These are phyloP conservation scores for Crotalus tigris DNA, from an alignment of 2,113 vertebrate genomes.

Conservation along the genomic window DNA sequence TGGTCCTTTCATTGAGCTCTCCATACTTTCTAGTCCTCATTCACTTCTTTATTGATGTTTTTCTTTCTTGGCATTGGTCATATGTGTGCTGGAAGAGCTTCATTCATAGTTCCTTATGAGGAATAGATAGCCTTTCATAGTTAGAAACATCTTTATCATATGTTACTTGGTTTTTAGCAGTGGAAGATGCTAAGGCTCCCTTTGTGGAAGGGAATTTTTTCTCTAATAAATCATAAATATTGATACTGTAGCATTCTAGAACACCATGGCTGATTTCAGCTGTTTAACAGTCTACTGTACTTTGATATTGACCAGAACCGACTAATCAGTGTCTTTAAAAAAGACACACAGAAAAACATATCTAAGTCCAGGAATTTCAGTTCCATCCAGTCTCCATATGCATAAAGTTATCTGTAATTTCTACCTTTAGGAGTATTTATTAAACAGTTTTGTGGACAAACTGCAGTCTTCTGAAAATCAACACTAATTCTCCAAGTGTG, in stretches of 20 bases:
- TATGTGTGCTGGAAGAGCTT: not conserved
- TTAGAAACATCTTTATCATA: not conserved
- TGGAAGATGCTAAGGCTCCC: not conserved
- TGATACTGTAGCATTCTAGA: not conserved
- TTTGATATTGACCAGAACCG: not conserved
- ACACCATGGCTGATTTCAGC: not conserved
- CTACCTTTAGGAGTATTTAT: not conserved
- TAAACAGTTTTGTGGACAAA: not conserved
- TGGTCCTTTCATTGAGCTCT: not conserved
- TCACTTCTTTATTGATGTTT: not conserved
- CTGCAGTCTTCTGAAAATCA: not conserved
- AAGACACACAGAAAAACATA: not conserved
- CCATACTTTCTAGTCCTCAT: not conserved
- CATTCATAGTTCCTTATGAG: not conserved
- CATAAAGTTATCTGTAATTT: not conserved
- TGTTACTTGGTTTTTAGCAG: not conserved
- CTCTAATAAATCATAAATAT: not conserved
- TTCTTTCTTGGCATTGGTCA: not conserved
- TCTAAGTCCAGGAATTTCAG: not conserved
- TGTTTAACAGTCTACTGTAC: not conserved
- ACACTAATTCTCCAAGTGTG: not conserved
- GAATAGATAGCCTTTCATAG: not conserved
- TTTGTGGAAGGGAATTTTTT: not conserved
- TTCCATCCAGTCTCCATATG: not conserved
- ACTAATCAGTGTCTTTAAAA: not conserved